Conservation (phyloP, 2,113 vertebrate genomes). For the Monopterus albus region DNA sequence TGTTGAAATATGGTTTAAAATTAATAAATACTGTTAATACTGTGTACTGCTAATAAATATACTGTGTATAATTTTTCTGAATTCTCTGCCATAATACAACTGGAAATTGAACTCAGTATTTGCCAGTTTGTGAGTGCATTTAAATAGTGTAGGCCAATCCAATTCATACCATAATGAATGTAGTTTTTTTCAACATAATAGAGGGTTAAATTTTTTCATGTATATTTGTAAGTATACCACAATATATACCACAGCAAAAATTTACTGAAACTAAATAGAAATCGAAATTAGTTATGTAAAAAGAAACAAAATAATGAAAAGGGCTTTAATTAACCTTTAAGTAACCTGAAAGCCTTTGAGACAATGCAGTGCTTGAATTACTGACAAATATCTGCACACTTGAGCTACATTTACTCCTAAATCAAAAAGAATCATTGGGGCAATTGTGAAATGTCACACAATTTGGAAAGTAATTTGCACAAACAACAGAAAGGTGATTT, state of each 20-base stretch:
- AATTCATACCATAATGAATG: too few species aligned
- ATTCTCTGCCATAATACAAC: too few species aligned
- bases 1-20: too few species aligned
- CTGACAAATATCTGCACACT: constrained; percentile 20
- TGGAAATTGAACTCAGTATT: too few species aligned
- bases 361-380: constrained; percentile 10
- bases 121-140: too few species aligned
- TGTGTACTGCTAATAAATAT: too few species aligned
- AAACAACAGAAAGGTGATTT: constrained; percentile 51
- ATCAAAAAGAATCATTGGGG: constrained; percentile 21
- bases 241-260: neutral
- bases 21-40: too few species aligned
- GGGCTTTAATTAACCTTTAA: constrained; percentile 26
- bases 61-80: too few species aligned
- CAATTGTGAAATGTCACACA: constrained; percentile 14
- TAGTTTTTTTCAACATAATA: too few species aligned
- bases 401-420: neutral
- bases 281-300: neutral
- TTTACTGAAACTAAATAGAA: neutral
- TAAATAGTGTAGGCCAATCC: too few species aligned
- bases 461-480: constrained; percentile 40
- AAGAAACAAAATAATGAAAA: neutral
- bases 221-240: constrained; percentile 1
- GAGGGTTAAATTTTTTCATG: neutral
- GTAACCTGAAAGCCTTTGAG: constrained; percentile 18